These are phyloP conservation scores for Sciaenops ocellatus DNA, from an alignment of 2,797 vertebrate species.

Conservation along the genomic window DNA sequence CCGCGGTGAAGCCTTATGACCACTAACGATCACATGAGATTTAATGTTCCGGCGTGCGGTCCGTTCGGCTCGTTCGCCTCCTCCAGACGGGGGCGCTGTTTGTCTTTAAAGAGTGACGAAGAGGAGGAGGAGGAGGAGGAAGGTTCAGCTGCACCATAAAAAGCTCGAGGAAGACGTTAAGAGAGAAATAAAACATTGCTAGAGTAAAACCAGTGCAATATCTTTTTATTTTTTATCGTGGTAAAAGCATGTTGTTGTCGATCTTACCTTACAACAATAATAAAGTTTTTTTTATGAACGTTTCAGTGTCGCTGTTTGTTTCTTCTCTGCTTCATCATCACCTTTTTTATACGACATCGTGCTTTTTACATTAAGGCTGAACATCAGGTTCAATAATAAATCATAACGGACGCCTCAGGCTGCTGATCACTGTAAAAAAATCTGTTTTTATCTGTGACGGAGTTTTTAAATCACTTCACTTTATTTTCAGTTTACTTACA, in stretches of 20 bases:
- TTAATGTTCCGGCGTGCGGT: conserved; percentile 32
- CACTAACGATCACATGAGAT: conserved; percentile 16
- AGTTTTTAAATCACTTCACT: too few species aligned
- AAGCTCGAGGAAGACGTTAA: conserved; percentile 46
- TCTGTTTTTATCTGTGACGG: too few species aligned
- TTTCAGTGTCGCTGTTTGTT: not conserved
- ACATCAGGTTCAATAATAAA: too few species aligned
- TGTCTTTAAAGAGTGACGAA: conserved; percentile 47
- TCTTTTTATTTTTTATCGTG: conserved; percentile 90
- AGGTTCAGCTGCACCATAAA: conserved; percentile 37
- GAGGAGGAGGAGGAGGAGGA: conserved; percentile 36
- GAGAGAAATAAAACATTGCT: conserved; percentile 63
- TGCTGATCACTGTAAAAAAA: too few species aligned
- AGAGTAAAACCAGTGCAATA: conserved; percentile 90
- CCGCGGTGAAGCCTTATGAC: conserved; percentile 9
- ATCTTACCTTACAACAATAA: conserved; percentile 88
- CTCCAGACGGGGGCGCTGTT: conserved; percentile 26
- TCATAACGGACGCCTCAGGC: too few species aligned
- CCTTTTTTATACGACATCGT: not conserved
- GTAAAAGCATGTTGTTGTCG: conserved; percentile 92
- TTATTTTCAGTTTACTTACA: too few species aligned
- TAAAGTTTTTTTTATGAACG: conserved; percentile 83
- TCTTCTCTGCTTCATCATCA: not conserved
- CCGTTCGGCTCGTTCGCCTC: not conserved
- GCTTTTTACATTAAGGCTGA: conserved; percentile 46